These are phyloP conservation scores for Drosophila mulleri DNA, from an alignment of 2,888 invertebrate species.

Conservation along the genomic window DNA sequence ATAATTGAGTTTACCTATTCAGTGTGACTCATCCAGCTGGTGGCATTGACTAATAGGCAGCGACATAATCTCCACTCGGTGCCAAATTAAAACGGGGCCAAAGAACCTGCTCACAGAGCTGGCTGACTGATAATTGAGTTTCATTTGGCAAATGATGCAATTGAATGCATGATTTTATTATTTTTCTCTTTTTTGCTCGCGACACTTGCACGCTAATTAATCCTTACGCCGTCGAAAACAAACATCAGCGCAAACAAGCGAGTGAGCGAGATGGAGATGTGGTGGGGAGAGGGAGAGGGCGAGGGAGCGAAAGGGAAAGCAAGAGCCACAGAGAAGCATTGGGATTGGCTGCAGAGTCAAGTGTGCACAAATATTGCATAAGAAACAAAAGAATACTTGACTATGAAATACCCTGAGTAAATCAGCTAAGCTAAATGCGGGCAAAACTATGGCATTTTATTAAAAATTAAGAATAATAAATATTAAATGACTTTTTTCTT, in stretches of 20 bases:
- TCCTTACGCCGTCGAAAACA: slow-evolving; percentile 76
- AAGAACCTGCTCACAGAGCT: slow-evolving; percentile 47
- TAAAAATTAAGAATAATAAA: background rate
- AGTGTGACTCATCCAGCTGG: slow-evolving; percentile 44
- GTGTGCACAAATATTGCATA: slow-evolving; percentile 62
- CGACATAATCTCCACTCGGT: slow-evolving; percentile 35
- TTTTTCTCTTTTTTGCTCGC: slow-evolving; percentile 43
- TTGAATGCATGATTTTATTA: slow-evolving; percentile 75
- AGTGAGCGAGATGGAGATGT: slow-evolving; percentile 5
- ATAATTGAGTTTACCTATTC: slow-evolving; percentile 7
- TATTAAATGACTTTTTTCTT: too few relatives aligned
- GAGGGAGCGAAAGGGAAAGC: background rate
- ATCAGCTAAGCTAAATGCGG: background rate
- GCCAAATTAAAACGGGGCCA: slow-evolving; percentile 38
- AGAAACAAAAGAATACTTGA: slow-evolving; percentile 1
- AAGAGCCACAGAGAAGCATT: slow-evolving; percentile 5
- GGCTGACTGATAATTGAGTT: slow-evolving; percentile 64
- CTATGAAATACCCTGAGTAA: slow-evolving; percentile 34
- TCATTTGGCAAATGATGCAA: slow-evolving; percentile 78
- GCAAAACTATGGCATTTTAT: too few relatives aligned
- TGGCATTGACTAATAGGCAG: slow-evolving; percentile 32
- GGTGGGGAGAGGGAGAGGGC: too few relatives aligned
- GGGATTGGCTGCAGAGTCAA: slow-evolving; percentile 54
- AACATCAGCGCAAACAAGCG: slow-evolving; percentile 56
- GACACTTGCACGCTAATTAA: slow-evolving; percentile 83